A percentile compares a stretch with the other conserved stretches of the same genome.
Conservation (phyloP, 1,140 invertebrate genomes). For the Vanessa tameamea region DNA sequence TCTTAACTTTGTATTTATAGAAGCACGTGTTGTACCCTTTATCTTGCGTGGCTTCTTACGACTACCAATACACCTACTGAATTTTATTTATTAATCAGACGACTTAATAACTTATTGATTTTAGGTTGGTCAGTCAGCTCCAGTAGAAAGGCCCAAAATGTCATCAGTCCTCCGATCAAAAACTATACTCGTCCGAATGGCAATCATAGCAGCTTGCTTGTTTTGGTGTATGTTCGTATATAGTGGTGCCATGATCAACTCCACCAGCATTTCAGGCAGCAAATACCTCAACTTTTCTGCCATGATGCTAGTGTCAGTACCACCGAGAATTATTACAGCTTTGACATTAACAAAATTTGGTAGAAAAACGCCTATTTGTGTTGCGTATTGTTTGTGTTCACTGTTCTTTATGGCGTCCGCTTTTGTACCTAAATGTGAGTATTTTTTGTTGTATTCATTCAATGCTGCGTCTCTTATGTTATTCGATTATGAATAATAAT, state of each 20-base stretch:
- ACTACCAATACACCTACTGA: too few relatives aligned
- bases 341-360: constrained; percentile 83
- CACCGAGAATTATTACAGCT: constrained; percentile 82
- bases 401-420: constrained; percentile 70
- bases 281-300: constrained; percentile 82
- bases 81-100: not conserved
- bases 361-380: constrained; percentile 82
- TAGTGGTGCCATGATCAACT: constrained; percentile 88
- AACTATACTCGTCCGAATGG: constrained; percentile 82
- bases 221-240: constrained; percentile 87
- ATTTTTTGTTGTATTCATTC: constrained; percentile 1
- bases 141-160: constrained; percentile 61
- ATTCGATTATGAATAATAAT: too few relatives aligned
- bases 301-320: constrained; percentile 80
- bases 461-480: too few relatives aligned
- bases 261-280: constrained; percentile 83
- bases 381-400: constrained; percentile 83
- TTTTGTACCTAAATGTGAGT: constrained; percentile 73
- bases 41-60: too few relatives aligned
- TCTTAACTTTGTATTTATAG: not conserved
- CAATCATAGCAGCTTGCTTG: constrained; percentile 85
- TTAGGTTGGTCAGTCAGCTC: constrained; percentile 27
- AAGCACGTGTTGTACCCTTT: too few relatives aligned
- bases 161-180: constrained; percentile 81
- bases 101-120: not conserved